phyloP scores from a whole-genome alignment of 2,113 vertebrate species.

The Noturus placidus region DNA sequence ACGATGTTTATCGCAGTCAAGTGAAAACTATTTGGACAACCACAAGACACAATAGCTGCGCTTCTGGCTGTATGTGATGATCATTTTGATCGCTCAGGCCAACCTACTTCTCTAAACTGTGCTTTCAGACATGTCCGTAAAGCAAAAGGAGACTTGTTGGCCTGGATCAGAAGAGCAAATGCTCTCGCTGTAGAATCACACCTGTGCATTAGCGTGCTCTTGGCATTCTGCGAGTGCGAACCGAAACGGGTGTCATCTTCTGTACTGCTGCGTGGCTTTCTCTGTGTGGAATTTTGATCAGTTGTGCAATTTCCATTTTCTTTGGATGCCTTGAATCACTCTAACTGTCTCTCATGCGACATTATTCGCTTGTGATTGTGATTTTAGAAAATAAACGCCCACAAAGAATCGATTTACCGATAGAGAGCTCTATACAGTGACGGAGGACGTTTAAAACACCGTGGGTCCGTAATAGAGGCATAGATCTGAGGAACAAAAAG shows the following conservation, averaged over 20 bases:
- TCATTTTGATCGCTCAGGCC: neutral
- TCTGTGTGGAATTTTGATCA: constrained; percentile 18
- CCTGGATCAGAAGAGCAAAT: neutral
- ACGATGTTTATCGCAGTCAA: neutral
- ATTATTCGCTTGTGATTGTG: constrained; percentile 34
- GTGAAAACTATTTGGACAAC: neutral
- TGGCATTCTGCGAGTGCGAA: constrained; percentile 31
- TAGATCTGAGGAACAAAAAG: constrained; percentile 32
- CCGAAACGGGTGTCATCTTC: constrained; percentile 35
- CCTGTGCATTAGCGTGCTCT: constrained; percentile 32
- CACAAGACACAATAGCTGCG: neutral
- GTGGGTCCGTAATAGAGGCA: constrained; percentile 30
- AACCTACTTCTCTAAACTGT: neutral
- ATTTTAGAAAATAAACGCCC: constrained; percentile 38
- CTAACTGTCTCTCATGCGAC: constrained; percentile 2
- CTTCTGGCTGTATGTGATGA: neutral
- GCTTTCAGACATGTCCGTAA: neutral
- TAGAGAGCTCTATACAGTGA: constrained; percentile 30
- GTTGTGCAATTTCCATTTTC: constrained; percentile 21
- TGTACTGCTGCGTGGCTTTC: constrained; percentile 14
- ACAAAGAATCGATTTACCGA: constrained; percentile 40
- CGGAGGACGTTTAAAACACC: constrained; percentile 10
- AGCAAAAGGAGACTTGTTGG: neutral
- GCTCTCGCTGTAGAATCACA: neutral
- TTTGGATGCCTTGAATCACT: neutral